Evolutionary conservation across 37 sponge, comb jelly and placozoan species (phyloP), one percentile per base, ranked within the genome.

Genomic region (Spongilla lacustris): DNA sequence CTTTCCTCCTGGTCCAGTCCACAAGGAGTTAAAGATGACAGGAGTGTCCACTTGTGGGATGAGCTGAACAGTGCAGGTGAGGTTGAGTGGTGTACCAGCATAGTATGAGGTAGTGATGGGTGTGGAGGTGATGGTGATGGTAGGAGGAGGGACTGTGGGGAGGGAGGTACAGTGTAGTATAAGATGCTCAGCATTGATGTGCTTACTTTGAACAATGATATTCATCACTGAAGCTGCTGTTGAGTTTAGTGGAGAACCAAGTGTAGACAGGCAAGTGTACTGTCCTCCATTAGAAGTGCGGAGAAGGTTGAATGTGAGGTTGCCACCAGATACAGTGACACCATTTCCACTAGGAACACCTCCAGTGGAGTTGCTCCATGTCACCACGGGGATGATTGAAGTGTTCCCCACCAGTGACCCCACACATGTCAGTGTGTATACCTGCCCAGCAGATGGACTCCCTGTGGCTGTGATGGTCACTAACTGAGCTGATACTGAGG

Each of bases 201-300:
- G 41, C 87, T 76, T 66, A 87, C 87, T 75, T 36, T 67, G 81
- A 24, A 87, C 87, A 25, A 34, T 2, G 0, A 87, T 41, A 74
- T 38, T 33, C 19, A 29, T 48, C 23, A 10, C 19, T 27, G 26
- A 35, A 74, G 23, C 25, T 21, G 22, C 66, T 74, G 29, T 74
- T 0, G 49, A 23, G 9, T 36, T 21, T 19, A 83, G 0, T 24
- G 87, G 75, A 25, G 75, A 12, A 17, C 11, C 29, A 4, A 87
- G 33, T 23, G 21, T 81, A 32, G 80, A 81, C 30, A 27, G 66
- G 28, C 87, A 87, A 67, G 2, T 81, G 81, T 87, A 87, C 69
- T 67, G 68, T 17, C 75, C 87, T 68, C 75, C 87, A 74, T 87
- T 75, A 21, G 87, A 81, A 22, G 87, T 75, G 0, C 67, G 67